phyloP scores from a whole-genome alignment of 2,797 vertebrate genomes.

The Falco concolor region DNA sequence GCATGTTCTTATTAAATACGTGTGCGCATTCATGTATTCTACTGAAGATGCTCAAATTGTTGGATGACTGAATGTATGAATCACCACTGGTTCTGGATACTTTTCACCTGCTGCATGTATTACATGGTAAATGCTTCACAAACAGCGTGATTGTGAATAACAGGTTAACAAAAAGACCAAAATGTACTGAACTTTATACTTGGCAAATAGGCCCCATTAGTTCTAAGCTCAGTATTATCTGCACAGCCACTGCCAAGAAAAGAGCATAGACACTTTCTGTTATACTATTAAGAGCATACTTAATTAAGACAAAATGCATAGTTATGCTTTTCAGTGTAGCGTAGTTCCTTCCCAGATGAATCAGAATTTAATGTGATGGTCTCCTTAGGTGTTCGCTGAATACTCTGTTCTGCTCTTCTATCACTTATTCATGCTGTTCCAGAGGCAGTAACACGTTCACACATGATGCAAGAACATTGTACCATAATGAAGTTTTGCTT shows the following conservation, averaged over 20 bases:
- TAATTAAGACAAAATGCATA: background rate
- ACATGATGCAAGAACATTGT: background rate
- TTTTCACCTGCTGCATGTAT: background rate
- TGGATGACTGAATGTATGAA: background rate
- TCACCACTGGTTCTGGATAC: background rate
- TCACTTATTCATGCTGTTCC: background rate
- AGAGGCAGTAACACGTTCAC: background rate
- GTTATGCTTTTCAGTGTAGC: background rate
- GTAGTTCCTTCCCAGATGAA: background rate
- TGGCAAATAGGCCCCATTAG: background rate
- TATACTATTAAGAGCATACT: background rate
- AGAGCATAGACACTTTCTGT: background rate
- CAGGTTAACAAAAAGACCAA: background rate
- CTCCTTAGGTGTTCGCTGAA: background rate
- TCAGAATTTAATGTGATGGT: background rate
- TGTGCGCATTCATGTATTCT: background rate
- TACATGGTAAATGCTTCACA: background rate
- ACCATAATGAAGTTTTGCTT: background rate
- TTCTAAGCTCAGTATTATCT: background rate
- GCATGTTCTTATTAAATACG: background rate
- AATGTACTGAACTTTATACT: background rate
- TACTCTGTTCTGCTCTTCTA: background rate
- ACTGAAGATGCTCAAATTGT: background rate
- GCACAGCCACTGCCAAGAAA: background rate
- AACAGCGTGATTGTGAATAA: background rate